These are phyloP conservation scores for Camelus bactrianus DNA, from an alignment of 2,113 vertebrate species.

Conservation along the genomic window DNA sequence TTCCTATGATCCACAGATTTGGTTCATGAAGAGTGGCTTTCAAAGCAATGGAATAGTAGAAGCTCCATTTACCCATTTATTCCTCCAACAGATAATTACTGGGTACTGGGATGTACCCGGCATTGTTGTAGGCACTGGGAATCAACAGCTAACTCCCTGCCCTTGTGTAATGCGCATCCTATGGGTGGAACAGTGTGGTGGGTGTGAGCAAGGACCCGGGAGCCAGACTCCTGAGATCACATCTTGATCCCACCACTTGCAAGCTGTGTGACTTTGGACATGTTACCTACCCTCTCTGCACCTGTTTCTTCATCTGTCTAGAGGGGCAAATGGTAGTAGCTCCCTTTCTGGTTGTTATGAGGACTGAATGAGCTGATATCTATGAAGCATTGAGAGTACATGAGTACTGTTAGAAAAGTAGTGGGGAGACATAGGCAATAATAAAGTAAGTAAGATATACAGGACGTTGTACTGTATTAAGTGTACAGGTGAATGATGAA, in stretches of 20 bases:
- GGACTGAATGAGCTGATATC: neutral
- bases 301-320: neutral
- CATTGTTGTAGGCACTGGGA: neutral
- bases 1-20: neutral
- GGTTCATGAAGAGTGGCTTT: neutral
- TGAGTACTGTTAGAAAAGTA: neutral
- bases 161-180: neutral
- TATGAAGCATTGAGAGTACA: neutral
- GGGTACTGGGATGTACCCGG: neutral
- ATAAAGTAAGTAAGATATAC: neutral
- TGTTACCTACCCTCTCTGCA: neutral
- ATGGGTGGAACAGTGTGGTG: fast-evolving
- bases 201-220: neutral
- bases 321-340: neutral
- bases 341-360: neutral
- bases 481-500: neutral
- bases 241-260: neutral
- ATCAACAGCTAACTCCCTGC: neutral
- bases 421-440: neutral
- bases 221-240: neutral
- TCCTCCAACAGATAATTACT: neutral
- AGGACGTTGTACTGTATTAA: neutral
- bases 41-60: neutral
- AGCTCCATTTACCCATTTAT: neutral
- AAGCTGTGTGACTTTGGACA: neutral